Percentiles rank a stretch among this genome's conserved stretches.
phyloP scores from a whole-genome alignment of 2,797 vertebrate genomes.

The Pseudocheirus occidentalis region DNA sequence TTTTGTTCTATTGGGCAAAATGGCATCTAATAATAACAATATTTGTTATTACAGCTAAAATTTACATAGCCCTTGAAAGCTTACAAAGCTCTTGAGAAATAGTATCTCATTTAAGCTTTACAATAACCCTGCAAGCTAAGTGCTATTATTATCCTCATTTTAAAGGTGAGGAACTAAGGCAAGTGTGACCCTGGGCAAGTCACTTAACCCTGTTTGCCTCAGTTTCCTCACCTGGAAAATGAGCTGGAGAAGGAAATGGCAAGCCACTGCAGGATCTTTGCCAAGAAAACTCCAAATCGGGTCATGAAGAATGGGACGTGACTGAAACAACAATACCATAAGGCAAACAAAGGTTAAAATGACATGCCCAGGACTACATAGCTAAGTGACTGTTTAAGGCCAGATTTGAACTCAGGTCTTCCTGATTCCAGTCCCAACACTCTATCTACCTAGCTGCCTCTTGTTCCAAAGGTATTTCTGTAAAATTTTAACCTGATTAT shows the following conservation, averaged over 20 bases:
- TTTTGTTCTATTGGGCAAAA: not conserved
- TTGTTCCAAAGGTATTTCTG: not conserved
- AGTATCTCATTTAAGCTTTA: not conserved
- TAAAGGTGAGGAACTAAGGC: not conserved
- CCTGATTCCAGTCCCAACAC: not conserved
- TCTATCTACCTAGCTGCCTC: not conserved
- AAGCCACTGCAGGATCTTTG: not conserved
- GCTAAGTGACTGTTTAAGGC: not conserved
- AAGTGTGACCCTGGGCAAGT: no score
- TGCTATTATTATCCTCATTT: not conserved
- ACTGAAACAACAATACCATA: not conserved
- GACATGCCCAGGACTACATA: not conserved
- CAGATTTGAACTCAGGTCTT: not conserved
- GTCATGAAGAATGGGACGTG: not conserved
- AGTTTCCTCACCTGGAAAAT: not conserved
- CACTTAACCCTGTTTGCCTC: not conserved
- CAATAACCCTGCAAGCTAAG: not conserved
- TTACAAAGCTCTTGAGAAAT: not conserved
- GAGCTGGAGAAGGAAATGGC: not conserved
- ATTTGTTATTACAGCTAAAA: not conserved
- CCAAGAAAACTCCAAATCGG: not conserved
- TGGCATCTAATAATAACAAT: not conserved
- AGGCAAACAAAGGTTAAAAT: not conserved
- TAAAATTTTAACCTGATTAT: not conserved
- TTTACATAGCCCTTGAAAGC: not conserved